Conservation (phyloP, 2,113 vertebrate genomes). For the Callorhinus ursinus region DNA sequence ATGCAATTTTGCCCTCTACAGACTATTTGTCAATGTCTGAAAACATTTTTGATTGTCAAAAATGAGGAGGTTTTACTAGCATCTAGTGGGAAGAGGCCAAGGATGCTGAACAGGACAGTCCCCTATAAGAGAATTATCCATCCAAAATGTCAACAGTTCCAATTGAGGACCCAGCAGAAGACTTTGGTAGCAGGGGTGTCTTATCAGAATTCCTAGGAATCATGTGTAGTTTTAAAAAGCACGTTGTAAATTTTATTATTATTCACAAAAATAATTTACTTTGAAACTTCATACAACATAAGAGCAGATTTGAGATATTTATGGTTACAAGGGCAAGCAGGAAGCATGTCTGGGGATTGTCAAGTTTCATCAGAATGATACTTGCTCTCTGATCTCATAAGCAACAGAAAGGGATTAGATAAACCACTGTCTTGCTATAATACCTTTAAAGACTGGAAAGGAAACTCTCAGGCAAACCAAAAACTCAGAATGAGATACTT, state of each 20-base stretch:
- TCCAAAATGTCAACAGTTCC: background rate
- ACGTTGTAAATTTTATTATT: background rate
- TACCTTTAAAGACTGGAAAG: background rate
- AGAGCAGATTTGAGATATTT: background rate
- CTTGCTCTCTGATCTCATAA: background rate
- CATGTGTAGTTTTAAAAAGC: background rate
- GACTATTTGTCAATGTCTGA: background rate
- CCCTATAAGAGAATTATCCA: background rate
- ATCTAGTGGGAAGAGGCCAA: background rate
- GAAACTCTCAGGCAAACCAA: background rate
- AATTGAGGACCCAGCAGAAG: background rate
- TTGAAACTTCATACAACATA: background rate
- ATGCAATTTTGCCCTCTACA: background rate
- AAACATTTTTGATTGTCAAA: background rate
- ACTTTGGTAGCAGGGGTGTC: background rate
- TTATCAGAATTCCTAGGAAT: background rate
- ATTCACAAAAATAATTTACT: conserved; percentile 1
- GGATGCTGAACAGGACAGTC: background rate
- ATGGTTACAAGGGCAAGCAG: background rate
- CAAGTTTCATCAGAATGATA: background rate
- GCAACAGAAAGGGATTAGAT: background rate
- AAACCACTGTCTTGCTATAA: background rate
- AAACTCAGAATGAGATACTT: background rate
- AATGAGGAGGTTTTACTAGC: background rate
- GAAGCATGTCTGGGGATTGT: background rate